phyloP scores from a whole-genome alignment of 2,888 invertebrate genomes.

The Sicus ferrugineus region DNA sequence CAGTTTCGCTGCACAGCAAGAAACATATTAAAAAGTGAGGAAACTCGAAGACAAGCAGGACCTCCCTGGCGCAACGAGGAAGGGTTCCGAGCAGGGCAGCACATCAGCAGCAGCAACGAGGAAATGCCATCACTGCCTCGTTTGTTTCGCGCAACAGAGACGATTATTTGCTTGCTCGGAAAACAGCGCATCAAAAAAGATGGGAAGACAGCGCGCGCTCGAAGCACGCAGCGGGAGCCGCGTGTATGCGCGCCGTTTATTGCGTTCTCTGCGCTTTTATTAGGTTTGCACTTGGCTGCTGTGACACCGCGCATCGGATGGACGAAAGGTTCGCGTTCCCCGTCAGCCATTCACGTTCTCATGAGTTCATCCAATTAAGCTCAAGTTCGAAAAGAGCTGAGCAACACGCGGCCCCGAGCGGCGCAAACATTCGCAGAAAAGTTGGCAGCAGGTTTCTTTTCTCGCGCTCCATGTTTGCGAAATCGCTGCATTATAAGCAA shows the following conservation, averaged over 20 bases:
- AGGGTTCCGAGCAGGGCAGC: not conserved
- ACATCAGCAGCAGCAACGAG: not conserved
- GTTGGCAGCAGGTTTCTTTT: conserved; percentile 36
- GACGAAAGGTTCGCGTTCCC: too few relatives aligned
- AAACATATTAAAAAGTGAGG: not conserved
- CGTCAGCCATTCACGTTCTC: not conserved
- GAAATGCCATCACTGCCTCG: too few relatives aligned
- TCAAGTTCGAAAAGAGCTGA: not conserved
- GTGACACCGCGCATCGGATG: too few relatives aligned
- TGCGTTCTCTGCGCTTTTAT: not conserved
- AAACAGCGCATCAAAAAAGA: not conserved
- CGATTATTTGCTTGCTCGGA: not conserved
- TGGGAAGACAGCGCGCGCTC: not conserved
- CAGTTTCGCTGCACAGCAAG: not conserved
- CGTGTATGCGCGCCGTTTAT: not conserved
- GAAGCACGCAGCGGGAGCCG: not conserved
- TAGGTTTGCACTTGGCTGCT: not conserved
- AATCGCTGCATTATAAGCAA: conserved; percentile 50
- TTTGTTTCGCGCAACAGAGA: too few relatives aligned
- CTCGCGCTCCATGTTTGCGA: conserved; percentile 47
- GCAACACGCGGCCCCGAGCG: conserved; percentile 3
- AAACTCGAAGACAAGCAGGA: conserved; percentile 4
- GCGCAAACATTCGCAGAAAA: conserved; percentile 22
- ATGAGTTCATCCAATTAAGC: conserved; percentile 9
- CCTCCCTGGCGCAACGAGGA: not conserved